Evolutionary conservation across 2,888 invertebrate species (phyloP).

Genomic region (Camponotus fellah): DNA sequence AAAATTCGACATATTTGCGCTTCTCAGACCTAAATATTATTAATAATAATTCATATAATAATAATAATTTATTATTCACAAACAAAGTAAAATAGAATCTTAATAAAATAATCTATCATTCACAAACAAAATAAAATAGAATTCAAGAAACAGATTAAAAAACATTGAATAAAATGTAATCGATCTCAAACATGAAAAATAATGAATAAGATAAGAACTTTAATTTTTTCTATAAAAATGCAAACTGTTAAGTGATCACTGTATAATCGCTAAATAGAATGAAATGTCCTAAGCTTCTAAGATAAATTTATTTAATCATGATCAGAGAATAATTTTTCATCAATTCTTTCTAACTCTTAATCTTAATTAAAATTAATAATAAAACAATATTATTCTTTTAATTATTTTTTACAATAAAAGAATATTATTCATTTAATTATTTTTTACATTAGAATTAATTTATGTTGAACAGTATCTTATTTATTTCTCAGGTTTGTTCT

Average conservation of each 20-base stretch:
- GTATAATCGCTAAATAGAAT: neutral
- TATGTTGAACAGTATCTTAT: neutral
- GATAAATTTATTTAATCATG: neutral
- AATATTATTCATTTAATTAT: neutral
- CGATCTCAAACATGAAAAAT: neutral
- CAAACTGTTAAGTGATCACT: neutral
- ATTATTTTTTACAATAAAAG: neutral
- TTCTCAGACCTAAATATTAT: neutral
- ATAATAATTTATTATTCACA: neutral
- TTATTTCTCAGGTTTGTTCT: neutral
- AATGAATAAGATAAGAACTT: neutral
- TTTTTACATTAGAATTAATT: neutral
- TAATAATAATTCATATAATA: neutral
- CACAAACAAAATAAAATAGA: too few relatives aligned
- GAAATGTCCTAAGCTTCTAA: neutral
- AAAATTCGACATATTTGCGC: conserved; percentile 28
- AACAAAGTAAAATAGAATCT: too few relatives aligned
- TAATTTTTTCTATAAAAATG: neutral
- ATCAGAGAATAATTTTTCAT: neutral
- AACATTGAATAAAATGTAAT: neutral
- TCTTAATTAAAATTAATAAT: neutral
- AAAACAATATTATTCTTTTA: neutral
- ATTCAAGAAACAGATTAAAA: neutral
- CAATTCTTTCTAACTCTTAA: neutral
- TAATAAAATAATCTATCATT: too few relatives aligned